phyloP scores from a whole-genome alignment of 1,140 invertebrate genomes.

The Zaprionus gabonicus region DNA sequence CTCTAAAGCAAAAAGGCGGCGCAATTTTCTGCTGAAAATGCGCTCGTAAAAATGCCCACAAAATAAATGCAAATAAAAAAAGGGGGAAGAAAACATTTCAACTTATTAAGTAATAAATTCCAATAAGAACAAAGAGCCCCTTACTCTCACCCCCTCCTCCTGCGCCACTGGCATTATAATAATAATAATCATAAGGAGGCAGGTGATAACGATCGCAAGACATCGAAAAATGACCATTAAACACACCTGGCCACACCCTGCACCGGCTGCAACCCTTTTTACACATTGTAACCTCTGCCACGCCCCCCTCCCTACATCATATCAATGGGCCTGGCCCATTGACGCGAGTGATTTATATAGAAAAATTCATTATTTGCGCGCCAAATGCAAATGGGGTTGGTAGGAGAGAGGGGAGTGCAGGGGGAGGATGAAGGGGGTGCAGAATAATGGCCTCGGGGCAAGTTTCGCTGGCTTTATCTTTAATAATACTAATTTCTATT shows the following conservation, averaged over 20 bases:
- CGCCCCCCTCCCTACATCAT: constrained; percentile 24
- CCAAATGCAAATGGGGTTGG: constrained; percentile 56
- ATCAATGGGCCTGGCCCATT: constrained; percentile 76
- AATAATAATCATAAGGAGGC: constrained; percentile 70
- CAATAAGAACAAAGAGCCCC: constrained; percentile 68
- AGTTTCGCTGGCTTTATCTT: constrained; percentile 74
- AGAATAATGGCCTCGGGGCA: constrained; percentile 70
- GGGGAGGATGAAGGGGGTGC: background rate
- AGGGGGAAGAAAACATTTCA: constrained; percentile 44
- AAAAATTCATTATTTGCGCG: constrained; percentile 79
- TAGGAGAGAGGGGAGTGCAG: background rate
- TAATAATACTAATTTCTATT: constrained; percentile 82
- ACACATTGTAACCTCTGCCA: constrained; percentile 28
- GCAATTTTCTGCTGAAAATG: constrained; percentile 64
- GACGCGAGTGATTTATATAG: constrained; percentile 79
- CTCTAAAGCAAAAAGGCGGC: constrained; percentile 50
- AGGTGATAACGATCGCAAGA: constrained; percentile 80
- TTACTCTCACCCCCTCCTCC: constrained; percentile 16
- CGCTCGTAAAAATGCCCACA: constrained; percentile 68
- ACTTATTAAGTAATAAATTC: constrained; percentile 83
- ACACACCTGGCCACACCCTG: constrained; percentile 68
- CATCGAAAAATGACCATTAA: constrained; percentile 82
- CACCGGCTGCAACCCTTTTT: constrained; percentile 66
- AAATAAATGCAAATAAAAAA: constrained; percentile 11
- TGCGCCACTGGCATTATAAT: constrained; percentile 57